Evolutionary conservation across 2,113 vertebrate species (phyloP).

Genomic region (Thunnus maccoyii): DNA sequence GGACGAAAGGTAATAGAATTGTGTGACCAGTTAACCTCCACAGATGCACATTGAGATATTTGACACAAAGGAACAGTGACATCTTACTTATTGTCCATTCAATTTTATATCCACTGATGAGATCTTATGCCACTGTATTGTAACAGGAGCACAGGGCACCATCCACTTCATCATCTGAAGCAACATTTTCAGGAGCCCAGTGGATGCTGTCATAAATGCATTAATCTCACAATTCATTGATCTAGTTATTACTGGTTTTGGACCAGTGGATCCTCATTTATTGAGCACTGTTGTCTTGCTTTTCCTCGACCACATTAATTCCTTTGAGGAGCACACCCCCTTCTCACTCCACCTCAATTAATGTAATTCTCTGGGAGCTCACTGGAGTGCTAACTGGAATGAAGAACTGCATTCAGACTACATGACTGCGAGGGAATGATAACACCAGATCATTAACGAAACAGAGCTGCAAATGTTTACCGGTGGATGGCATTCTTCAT

Average conservation of each 20-base stretch:
- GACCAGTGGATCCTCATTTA: slow-evolving; percentile 58
- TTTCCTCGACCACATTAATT: slow-evolving; percentile 48
- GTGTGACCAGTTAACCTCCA: background rate
- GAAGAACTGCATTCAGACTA: slow-evolving; percentile 62
- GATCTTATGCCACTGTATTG: slow-evolving; percentile 5
- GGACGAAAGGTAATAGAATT: background rate
- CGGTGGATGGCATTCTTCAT: slow-evolving; percentile 57
- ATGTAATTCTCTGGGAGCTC: slow-evolving; percentile 65
- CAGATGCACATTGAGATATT: background rate
- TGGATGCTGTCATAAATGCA: slow-evolving; percentile 53
- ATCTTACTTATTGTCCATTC: background rate
- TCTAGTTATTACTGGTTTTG: slow-evolving; percentile 65
- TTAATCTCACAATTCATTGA: slow-evolving; percentile 55
- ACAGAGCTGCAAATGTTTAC: slow-evolving; percentile 63
- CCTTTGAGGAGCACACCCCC: slow-evolving; percentile 46
- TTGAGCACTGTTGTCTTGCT: slow-evolving; percentile 49
- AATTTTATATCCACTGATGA: slow-evolving; percentile 34
- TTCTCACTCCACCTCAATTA: slow-evolving; percentile 72
- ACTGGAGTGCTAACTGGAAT: slow-evolving; percentile 64
- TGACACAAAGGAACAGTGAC: background rate
- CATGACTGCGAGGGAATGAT: slow-evolving; percentile 74
- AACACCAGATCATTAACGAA: slow-evolving; percentile 76
- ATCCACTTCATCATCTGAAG: slow-evolving; percentile 17
- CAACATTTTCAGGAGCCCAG: slow-evolving; percentile 40
- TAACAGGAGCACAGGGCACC: slow-evolving; percentile 2